Percentiles rank a stretch among this genome's conserved stretches.
phyloP scores from a whole-genome alignment of 2,888 invertebrate genomes.

The Dyspetes luteomarginatus region DNA sequence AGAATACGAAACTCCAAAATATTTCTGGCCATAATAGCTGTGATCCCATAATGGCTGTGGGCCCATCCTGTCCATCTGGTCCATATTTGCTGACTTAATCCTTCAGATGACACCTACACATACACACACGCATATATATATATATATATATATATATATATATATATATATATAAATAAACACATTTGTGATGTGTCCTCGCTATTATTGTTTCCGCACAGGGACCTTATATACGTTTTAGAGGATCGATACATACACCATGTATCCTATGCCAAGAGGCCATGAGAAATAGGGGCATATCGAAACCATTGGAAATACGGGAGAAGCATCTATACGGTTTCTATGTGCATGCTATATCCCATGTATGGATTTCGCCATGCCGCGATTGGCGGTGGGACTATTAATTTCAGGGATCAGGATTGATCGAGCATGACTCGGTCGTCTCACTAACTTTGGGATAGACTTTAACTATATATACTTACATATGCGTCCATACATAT shows the following conservation, averaged over 20 bases:
- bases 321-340: neutral
- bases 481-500: neutral
- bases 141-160: neutral
- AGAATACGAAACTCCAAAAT: too few relatives aligned
- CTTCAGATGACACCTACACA: too few relatives aligned
- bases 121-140: neutral
- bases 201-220: conserved; percentile 19
- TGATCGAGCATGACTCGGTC: conserved; percentile 53
- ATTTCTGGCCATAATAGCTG: too few relatives aligned
- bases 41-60: too few relatives aligned
- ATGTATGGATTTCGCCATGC: conserved; percentile 26
- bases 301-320: conserved; percentile 26
- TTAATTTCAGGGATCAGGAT: conserved; percentile 55
- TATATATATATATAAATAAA: neutral
- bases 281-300: neutral
- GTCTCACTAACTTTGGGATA: conserved; percentile 45
- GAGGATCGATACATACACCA: conserved; percentile 17
- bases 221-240: neutral
- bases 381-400: conserved; percentile 52
- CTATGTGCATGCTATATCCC: neutral
- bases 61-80: too few relatives aligned
- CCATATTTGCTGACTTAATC: too few relatives aligned
- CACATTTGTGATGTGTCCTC: neutral
- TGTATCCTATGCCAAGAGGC: neutral
- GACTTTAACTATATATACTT: neutral